A percentile compares a stretch with the other conserved stretches of the same genome.
Evolutionary conservation across 2,888 invertebrate genomes (phyloP).

Genomic region (Lasioglossum marginatum): DNA sequence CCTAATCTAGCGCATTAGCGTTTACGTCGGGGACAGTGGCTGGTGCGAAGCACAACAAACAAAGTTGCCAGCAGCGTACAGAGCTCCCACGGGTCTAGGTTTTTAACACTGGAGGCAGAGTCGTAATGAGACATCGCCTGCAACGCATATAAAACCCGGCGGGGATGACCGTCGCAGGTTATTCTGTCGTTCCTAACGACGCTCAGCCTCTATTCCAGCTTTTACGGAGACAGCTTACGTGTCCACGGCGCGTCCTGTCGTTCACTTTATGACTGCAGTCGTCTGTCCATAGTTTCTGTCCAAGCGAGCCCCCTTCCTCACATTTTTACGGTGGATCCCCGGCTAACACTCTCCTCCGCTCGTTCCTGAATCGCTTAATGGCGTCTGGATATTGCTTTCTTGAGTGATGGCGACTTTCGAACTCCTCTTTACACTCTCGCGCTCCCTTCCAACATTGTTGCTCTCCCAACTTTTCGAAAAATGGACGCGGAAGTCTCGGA

Average conservation of each 20-base stretch:
- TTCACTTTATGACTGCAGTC: slow-evolving; percentile 19
- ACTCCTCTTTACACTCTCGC: neutral
- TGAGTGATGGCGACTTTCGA: neutral
- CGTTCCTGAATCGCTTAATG: neutral
- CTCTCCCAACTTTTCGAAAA: neutral
- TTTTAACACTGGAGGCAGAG: neutral
- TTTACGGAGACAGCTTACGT: slow-evolving; percentile 20
- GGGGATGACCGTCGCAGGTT: slow-evolving; percentile 30
- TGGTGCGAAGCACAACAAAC: neutral
- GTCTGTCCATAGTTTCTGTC: neutral
- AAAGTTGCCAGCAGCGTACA: neutral
- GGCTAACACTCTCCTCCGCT: neutral
- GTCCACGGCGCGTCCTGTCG: slow-evolving; percentile 10
- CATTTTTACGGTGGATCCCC: neutral
- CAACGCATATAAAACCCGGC: neutral
- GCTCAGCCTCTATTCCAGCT: neutral
- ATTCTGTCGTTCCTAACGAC: slow-evolving; percentile 35
- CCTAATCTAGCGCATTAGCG: neutral
- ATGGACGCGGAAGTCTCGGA: neutral
- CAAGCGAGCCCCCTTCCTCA: neutral
- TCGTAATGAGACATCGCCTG: slow-evolving; percentile 15
- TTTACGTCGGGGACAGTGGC: neutral
- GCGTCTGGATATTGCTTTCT: neutral
- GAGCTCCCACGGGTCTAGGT: neutral
- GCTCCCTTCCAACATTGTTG: neutral